Percentiles rank a stretch among this genome's conserved stretches.
These are phyloP conservation scores for Enteromius anoplus DNA, from an alignment of 2,797 vertebrate genomes.

Conservation along the genomic window DNA sequence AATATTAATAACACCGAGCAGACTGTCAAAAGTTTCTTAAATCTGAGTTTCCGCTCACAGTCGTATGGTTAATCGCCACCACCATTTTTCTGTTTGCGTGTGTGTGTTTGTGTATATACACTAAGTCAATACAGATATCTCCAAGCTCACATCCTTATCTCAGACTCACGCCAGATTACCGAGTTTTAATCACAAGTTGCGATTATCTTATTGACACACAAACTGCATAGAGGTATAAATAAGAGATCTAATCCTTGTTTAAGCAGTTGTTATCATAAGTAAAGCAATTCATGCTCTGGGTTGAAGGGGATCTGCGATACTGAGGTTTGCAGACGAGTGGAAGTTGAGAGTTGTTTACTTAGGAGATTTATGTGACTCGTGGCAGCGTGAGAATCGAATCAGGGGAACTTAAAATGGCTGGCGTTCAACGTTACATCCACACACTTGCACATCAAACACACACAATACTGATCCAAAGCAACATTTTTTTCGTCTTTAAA, in stretches of 20 bases:
- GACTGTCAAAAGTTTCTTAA: background rate
- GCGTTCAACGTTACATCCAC: background rate
- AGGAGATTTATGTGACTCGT: slow-evolving; percentile 16
- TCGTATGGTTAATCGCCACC: background rate
- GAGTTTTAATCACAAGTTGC: slow-evolving; percentile 32
- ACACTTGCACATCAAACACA: background rate
- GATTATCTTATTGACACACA: slow-evolving; percentile 61
- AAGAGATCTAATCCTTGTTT: slow-evolving; percentile 53
- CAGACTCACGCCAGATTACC: slow-evolving; percentile 42
- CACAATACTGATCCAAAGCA: background rate
- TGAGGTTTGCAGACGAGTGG: slow-evolving; percentile 12
- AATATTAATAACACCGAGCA: background rate
- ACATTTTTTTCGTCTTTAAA: background rate
- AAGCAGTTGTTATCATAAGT: slow-evolving; percentile 58
- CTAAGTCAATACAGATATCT: slow-evolving; percentile 42
- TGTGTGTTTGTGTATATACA: slow-evolving; percentile 18
- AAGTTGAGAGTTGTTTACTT: slow-evolving; percentile 7
- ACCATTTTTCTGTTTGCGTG: background rate
- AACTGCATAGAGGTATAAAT: slow-evolving; percentile 49
- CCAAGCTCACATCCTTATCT: slow-evolving; percentile 49
- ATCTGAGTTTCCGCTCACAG: background rate
- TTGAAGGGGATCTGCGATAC: slow-evolving; percentile 37
- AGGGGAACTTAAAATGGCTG: slow-evolving; percentile 10
- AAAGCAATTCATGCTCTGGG: slow-evolving; percentile 50
- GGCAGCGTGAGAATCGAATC: slow-evolving; percentile 37